Conservation (phyloP, 2,113 vertebrate genomes). For the Lepisosteus osseus region DNA sequence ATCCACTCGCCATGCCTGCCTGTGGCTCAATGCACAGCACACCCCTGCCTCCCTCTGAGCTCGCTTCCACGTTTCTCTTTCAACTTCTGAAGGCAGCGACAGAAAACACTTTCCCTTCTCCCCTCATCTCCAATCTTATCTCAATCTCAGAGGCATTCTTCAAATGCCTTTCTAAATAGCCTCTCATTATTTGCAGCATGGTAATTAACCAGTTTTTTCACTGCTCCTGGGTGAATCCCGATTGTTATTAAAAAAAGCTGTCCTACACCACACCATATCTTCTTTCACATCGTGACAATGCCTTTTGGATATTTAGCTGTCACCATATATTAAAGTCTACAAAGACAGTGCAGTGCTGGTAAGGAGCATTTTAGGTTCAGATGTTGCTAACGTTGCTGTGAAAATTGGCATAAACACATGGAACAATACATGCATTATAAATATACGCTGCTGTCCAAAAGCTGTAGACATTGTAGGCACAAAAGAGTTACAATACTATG, state of each 20-base stretch:
- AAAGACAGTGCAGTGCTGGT: slow-evolving; percentile 48
- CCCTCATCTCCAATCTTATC: slow-evolving; percentile 65
- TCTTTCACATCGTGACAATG: slow-evolving; percentile 30
- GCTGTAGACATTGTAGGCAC: too few relatives aligned
- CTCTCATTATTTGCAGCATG: slow-evolving; percentile 60
- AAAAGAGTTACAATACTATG: too few relatives aligned
- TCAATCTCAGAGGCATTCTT: slow-evolving; percentile 56
- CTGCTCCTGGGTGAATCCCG: slow-evolving; percentile 56
- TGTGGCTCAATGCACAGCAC: neutral
- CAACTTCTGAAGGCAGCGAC: slow-evolving; percentile 41
- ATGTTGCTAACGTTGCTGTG: slow-evolving; percentile 31
- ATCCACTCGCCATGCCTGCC: too few relatives aligned
- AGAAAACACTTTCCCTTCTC: slow-evolving; percentile 46
- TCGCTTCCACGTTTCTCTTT: slow-evolving; percentile 37
- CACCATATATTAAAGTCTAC: slow-evolving; percentile 34
- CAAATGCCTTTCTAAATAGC: slow-evolving; percentile 60
- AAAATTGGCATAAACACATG: slow-evolving; percentile 38
- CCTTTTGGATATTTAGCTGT: slow-evolving; percentile 29
- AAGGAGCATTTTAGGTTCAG: slow-evolving; percentile 40
- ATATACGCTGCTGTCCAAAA: too few relatives aligned
- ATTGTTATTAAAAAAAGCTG: neutral
- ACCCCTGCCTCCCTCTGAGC: neutral
- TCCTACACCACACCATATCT: slow-evolving; percentile 26
- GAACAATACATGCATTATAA: neutral
- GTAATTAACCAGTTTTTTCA: slow-evolving; percentile 55